Conservation (phyloP, 2,797 vertebrate species). For the Calcarius lapponicus region DNA sequence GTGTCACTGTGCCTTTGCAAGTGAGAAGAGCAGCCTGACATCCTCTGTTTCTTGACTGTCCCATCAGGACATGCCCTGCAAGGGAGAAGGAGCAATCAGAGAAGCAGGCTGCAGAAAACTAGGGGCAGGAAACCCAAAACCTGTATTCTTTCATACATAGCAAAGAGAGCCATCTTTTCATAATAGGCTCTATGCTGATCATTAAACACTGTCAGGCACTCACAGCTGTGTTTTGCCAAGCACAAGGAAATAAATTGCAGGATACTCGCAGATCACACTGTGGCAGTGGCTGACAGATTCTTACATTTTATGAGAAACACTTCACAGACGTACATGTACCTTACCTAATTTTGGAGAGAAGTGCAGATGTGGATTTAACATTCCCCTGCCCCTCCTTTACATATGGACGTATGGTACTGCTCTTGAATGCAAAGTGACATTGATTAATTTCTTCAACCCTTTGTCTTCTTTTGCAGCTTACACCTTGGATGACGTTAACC, state of each 20-base stretch:
- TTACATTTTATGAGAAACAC: background rate
- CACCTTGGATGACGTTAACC: conserved; percentile 87
- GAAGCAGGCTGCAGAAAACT: background rate
- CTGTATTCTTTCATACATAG: background rate
- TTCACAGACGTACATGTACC: background rate
- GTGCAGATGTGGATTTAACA: background rate
- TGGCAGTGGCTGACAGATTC: background rate
- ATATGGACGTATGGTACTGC: background rate
- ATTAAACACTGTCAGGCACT: background rate
- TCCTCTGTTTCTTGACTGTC: background rate
- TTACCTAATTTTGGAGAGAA: background rate
- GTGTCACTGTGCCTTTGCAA: background rate
- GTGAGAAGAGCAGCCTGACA: background rate
- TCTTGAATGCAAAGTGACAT: background rate
- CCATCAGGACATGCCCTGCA: background rate
- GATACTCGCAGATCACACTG: background rate
- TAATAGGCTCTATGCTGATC: background rate
- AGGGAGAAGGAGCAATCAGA: background rate
- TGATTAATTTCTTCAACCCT: background rate
- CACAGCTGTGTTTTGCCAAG: conserved; percentile 41
- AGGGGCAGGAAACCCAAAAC: background rate
- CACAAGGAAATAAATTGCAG: background rate
- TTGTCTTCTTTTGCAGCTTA: conserved; percentile 79
- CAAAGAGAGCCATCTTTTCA: background rate
- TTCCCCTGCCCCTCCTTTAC: background rate